Evolutionary conservation across 2,888 invertebrate genomes (phyloP).

Genomic region (Corbicula japonica): DNA sequence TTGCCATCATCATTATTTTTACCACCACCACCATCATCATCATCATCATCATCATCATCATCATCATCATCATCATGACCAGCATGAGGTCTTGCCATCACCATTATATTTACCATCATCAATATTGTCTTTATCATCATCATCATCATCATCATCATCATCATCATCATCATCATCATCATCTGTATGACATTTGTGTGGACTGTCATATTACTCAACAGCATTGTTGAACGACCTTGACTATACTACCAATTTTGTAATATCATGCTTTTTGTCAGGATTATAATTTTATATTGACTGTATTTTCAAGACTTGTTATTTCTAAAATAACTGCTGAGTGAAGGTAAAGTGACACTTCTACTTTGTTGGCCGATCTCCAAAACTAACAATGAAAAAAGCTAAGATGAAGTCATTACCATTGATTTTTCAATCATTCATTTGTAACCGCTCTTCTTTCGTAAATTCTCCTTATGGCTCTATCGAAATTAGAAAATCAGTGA

Average conservation of each 20-base stretch:
- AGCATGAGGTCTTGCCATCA: not conserved
- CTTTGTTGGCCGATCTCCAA: no score
- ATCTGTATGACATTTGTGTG: not conserved
- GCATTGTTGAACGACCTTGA: not conserved
- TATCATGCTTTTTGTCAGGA: no score
- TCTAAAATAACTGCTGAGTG: no score
- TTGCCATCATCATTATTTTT: not conserved
- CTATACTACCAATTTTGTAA: not conserved
- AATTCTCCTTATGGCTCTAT: no score
- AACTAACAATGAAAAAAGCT: no score
- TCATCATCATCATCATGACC: slow-evolving; percentile 6
- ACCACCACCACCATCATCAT: not conserved
- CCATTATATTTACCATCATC: not conserved
- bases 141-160: slow-evolving; percentile 18
- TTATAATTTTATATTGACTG: no score
- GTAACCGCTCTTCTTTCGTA: no score
- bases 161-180: slow-evolving; percentile 12
- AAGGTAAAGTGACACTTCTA: no score
- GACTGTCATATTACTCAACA: not conserved
- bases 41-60: slow-evolving; percentile 7
- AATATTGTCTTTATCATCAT: not conserved
- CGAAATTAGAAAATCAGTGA: no score
- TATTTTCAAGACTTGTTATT: no score
- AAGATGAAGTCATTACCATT: no score
- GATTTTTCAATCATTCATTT: no score